These are phyloP conservation scores for Rhyzopertha dominica DNA, from an alignment of 1,140 invertebrate species.

Conservation along the genomic window DNA sequence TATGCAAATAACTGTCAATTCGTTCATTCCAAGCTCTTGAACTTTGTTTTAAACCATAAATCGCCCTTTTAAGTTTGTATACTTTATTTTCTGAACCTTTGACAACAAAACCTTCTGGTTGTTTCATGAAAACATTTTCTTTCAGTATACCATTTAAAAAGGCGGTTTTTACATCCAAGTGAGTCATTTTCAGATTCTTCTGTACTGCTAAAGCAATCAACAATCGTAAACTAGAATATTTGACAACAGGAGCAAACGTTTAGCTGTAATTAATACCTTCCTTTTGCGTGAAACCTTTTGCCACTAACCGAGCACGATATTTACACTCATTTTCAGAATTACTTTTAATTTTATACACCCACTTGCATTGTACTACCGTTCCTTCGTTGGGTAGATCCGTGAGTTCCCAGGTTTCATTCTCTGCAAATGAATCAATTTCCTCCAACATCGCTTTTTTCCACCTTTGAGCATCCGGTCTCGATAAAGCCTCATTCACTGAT, in stretches of 20 bases:
- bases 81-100: constrained; percentile 22
- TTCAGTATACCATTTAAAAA: constrained; percentile 41
- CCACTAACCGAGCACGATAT: constrained; percentile 46
- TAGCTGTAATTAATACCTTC: constrained; percentile 36
- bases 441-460: constrained; percentile 31
- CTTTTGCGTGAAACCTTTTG: constrained; percentile 44
- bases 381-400: constrained; percentile 31
- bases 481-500: constrained; percentile 25
- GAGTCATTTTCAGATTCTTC: constrained; percentile 25
- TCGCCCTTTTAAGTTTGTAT: constrained; percentile 19
- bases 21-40: constrained; percentile 25
- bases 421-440: constrained; percentile 32
- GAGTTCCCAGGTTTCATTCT: constrained; percentile 40
- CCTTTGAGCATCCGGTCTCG: constrained; percentile 22
- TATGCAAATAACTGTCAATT: constrained; percentile 22
- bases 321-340: constrained; percentile 30
- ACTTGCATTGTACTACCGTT: constrained; percentile 39
- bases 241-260: constrained; percentile 39
- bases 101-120: constrained; percentile 24
- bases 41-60: constrained; percentile 38
- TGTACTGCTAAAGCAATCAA: constrained; percentile 29
- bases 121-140: constrained; percentile 40
- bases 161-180: constrained; percentile 44
- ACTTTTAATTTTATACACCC: constrained; percentile 44
- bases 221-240: constrained; percentile 39